A percentile compares a stretch with the other conserved stretches of the same genome.
Conservation (phyloP, 2,113 vertebrate genomes). For the Osmerus eperlanus region DNA sequence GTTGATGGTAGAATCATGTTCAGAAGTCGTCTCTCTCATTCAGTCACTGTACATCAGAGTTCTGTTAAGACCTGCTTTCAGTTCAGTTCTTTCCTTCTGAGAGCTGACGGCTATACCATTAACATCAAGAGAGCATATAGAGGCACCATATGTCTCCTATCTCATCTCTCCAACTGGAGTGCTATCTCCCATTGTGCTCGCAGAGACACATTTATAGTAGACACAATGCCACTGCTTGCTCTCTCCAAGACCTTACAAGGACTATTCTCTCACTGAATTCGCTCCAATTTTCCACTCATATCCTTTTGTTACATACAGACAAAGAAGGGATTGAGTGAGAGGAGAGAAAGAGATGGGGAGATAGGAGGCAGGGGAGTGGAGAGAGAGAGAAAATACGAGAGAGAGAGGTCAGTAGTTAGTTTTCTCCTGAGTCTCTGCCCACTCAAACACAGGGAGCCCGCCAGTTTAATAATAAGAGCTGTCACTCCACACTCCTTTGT, state of each 20-base stretch:
- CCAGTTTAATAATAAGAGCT: constrained; percentile 16
- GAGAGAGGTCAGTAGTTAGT: no score
- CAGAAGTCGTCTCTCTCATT: neutral
- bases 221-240: constrained; percentile 17
- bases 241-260: constrained; percentile 25
- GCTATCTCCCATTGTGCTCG: constrained; percentile 28
- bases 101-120: no score
- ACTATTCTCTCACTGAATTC: constrained; percentile 66
- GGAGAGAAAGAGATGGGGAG: constrained; percentile 27
- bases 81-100: no score
- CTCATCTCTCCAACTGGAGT: constrained; percentile 11
- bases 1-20: no score
- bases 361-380: constrained; percentile 14
- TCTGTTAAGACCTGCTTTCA: no score
- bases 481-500: constrained; percentile 65
- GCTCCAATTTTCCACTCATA: constrained; percentile 45
- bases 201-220: constrained; percentile 33
- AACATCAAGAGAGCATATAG: no score
- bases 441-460: constrained; percentile 28
- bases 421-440: neutral
- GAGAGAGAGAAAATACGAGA: neutral
- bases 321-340: constrained; percentile 29
- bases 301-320: constrained; percentile 48
- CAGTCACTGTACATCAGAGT: neutral
- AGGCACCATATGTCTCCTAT: neutral